Conservation (phyloP, 2,797 vertebrate species). For the Sebastes trivittatus region DNA sequence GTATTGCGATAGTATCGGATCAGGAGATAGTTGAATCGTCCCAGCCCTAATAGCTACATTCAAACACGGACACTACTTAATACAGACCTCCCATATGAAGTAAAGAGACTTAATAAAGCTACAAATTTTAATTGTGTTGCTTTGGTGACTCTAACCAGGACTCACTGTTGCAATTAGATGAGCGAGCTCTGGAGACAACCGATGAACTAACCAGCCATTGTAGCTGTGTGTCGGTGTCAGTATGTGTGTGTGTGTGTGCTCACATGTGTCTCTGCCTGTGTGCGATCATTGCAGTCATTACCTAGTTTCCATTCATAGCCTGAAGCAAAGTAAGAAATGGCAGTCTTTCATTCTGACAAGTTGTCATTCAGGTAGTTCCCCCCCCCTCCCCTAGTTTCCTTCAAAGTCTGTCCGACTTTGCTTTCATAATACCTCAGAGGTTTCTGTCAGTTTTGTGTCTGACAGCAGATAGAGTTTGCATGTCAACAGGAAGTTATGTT, state of each 20-base stretch:
- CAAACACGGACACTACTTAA: not conserved
- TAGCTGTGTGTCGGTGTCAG: not conserved
- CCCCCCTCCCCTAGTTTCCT: slow-evolving; percentile 13
- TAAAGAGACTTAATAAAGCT: slow-evolving; percentile 4
- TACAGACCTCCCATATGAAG: not conserved
- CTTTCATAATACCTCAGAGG: slow-evolving; percentile 70
- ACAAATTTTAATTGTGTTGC: slow-evolving; percentile 2
- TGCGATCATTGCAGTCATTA: slow-evolving; percentile 63
- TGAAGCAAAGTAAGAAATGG: slow-evolving; percentile 73
- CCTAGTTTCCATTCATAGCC: slow-evolving; percentile 65
- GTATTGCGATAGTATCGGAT: no score
- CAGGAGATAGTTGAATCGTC: not conserved
- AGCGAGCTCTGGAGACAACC: slow-evolving; percentile 18
- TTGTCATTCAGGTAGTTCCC: slow-evolving; percentile 76
- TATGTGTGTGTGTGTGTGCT: not conserved
- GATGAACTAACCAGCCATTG: slow-evolving; percentile 27
- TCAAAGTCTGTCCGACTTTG: slow-evolving; percentile 64
- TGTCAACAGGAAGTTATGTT: slow-evolving; percentile 57
- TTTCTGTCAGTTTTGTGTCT: slow-evolving; percentile 56
- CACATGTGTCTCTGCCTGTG: slow-evolving; percentile 15
- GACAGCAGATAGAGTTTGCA: slow-evolving; percentile 67
- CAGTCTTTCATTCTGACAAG: slow-evolving; percentile 81
- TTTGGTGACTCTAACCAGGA: slow-evolving; percentile 11
- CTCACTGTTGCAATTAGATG: slow-evolving; percentile 23
- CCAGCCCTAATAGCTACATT: not conserved